Evolutionary conservation across 1,140 invertebrate species (phyloP), one percentile per base, ranked within the genome.

Genomic region (Wiebesia pumilae): DNA sequence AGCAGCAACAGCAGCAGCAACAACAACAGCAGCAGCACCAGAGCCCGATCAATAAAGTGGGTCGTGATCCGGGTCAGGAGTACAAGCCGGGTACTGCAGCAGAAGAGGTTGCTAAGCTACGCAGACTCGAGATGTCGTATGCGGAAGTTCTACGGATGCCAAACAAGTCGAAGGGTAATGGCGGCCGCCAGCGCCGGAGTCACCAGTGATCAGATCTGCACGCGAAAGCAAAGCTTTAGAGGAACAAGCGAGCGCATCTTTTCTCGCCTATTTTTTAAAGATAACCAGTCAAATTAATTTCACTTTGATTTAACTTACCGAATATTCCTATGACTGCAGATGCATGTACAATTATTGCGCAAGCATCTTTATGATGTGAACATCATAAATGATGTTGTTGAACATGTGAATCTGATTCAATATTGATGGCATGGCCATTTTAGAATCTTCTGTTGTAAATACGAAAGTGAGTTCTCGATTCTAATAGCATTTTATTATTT

Each of bases 121-220:
- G 96, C 91, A 95, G 96, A 88, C 92, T 98, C 43, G 97, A 98
- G 88, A 95, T 97, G 90, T 97, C 97, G 7, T 98, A 98, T 90
- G 97, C 97, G 0, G 97, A 98, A 91, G 97, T 96, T 7, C 93
- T 98, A 21, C 95, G 96, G 79, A 96, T 96, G 90, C 95, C 96
- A 67, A 96, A 96, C 88, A 94, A 95, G 87, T 87, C 92, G 78
- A 93, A 93, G 89, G 83, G 87, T 47, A 90, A 85, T 33, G 88
- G 88, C 58, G 87, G 4, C 33, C 43, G 51, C 12, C 81, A 80
- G 19, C 43, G 58, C 3, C 51, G 40, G 33, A 35, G 30, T 65
- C 84, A 85, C 65, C 35, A 65, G 24, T 75, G 38, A 75, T 40
- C 19, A 35, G 33, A 1, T 4, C 33, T 24, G 3, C 16, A 19